Evolutionary conservation across 2,797 vertebrate species (phyloP).

Genomic region (Poeciliopsis gracilis): DNA sequence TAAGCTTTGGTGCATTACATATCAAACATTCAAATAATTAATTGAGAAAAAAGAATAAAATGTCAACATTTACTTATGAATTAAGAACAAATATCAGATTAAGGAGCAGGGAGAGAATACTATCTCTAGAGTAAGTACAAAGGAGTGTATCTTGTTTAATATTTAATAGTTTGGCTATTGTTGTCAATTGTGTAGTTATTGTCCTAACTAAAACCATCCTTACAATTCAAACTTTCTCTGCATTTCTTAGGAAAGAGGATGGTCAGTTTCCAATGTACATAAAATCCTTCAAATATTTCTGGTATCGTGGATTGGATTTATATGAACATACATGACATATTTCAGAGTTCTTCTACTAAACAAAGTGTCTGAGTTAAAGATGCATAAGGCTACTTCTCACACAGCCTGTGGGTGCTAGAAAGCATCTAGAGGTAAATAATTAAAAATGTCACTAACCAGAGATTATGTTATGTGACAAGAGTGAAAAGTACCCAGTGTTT

Average conservation of each 20-base stretch:
- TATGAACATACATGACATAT: slow-evolving; percentile 25
- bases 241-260: background rate
- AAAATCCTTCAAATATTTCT: background rate
- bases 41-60: background rate
- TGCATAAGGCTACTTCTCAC: slow-evolving; percentile 6
- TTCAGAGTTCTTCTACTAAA: slow-evolving; percentile 14
- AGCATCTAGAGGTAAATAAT: slow-evolving; percentile 1
- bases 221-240: background rate
- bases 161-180: background rate
- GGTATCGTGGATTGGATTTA: slow-evolving; percentile 20
- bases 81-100: background rate
- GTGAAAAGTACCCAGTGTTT: background rate
- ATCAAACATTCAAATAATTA: background rate
- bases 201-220: background rate
- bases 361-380: slow-evolving; percentile 25
- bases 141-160: background rate
- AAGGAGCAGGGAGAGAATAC: background rate
- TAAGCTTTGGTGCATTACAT: background rate
- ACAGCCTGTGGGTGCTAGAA: slow-evolving; percentile 10
- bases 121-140: background rate
- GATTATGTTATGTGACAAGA: slow-evolving; percentile 2
- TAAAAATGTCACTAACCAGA: slow-evolving; percentile 9
- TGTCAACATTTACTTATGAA: background rate
- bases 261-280: background rate
- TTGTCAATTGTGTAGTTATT: background rate